Conservation (phyloP, 1,140 invertebrate genomes). For the Listronotus bonariensis region DNA sequence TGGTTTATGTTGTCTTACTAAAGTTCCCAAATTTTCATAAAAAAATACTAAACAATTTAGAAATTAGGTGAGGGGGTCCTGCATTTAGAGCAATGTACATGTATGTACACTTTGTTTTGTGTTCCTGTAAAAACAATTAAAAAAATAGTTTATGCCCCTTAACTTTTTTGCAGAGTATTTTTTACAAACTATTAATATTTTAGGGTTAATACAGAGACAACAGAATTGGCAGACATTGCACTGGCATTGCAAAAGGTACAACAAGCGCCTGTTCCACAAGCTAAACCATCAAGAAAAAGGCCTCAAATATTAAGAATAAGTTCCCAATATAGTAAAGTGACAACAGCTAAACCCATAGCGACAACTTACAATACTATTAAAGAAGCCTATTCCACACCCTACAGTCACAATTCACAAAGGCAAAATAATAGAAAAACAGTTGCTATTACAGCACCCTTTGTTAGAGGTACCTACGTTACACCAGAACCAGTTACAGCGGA, state of each 20-base stretch:
- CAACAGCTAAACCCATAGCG: constrained; percentile 7
- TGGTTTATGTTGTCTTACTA: too few species aligned
- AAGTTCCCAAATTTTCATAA: too few species aligned
- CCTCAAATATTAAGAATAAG: constrained; percentile 8
- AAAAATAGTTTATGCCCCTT: not conserved
- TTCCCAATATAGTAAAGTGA: not conserved
- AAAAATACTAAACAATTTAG: too few species aligned
- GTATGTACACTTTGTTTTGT: too few species aligned
- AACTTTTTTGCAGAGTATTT: too few species aligned
- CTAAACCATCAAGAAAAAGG: constrained; percentile 3
- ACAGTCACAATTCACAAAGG: not conserved
- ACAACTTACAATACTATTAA: constrained; percentile 17
- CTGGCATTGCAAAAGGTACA: constrained; percentile 45
- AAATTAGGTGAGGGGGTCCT: too few species aligned
- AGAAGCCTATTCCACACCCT: not conserved
- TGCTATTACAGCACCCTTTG: constrained; percentile 17
- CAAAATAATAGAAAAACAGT: constrained; percentile 13
- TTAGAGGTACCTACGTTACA: not conserved
- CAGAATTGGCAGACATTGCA: constrained; percentile 43
- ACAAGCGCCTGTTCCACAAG: constrained; percentile 43
- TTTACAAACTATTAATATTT: not conserved
- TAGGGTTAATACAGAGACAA: not conserved
- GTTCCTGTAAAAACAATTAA: too few species aligned
- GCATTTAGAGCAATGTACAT: too few species aligned
- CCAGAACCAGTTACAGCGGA: not conserved